Conservation (phyloP, 2,113 vertebrate species). For the Periophthalmodon schlosseri region DNA sequence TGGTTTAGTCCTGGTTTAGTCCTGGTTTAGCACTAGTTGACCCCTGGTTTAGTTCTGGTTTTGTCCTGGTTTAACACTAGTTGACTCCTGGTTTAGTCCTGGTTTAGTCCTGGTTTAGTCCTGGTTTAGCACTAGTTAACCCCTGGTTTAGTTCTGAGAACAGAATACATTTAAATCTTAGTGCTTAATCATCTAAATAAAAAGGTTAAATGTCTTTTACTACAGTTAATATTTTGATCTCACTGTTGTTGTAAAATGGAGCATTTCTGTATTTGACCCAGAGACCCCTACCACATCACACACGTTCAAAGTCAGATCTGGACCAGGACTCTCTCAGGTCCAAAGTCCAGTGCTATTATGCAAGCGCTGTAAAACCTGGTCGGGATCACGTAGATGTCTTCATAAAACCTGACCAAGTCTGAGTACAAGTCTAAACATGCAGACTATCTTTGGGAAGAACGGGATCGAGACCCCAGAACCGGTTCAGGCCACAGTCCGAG, state of each 20-base stretch:
- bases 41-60: neutral
- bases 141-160: neutral
- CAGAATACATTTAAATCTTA: neutral
- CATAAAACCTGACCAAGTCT: neutral
- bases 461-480: constrained; percentile 59
- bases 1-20: neutral
- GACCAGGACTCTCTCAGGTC: neutral
- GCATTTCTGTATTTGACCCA: too few species aligned
- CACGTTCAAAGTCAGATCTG: neutral
- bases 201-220: too few species aligned
- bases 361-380: neutral
- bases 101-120: too few species aligned
- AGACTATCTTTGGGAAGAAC: constrained; percentile 42
- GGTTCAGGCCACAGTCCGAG: constrained; percentile 52
- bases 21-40: neutral
- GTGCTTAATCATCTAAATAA: neutral
- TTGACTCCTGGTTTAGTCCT: too few species aligned
- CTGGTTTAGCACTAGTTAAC: too few species aligned
- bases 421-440: constrained; percentile 36
- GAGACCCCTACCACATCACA: too few species aligned
- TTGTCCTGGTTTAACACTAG: too few species aligned
- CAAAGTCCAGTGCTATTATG: neutral
- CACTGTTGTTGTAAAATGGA: too few species aligned
- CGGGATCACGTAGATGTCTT: neutral
- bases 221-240: too few species aligned